Conservation (phyloP, 1,140 invertebrate species). For the Hycleus phaleratus region DNA sequence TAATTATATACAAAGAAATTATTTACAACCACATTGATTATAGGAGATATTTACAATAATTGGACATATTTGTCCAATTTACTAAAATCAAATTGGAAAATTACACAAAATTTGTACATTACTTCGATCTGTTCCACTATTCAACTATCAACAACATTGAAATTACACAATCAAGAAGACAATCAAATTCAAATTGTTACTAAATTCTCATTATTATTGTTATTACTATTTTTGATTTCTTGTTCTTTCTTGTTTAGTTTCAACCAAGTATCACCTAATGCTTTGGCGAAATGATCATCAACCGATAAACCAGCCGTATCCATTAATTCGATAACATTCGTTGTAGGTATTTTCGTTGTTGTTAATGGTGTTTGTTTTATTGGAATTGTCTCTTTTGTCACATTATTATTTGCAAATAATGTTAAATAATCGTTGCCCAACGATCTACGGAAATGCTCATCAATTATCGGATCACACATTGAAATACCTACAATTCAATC, state of each 20-base stretch:
- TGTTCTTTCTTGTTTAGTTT: conserved; percentile 52
- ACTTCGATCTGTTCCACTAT: conserved; percentile 3
- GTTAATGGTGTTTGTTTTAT: conserved; percentile 34
- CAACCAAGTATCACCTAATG: conserved; percentile 87
- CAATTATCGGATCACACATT: conserved; percentile 82
- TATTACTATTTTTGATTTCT: conserved; percentile 24
- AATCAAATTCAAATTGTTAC: conserved; percentile 13
- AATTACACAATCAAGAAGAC: not conserved
- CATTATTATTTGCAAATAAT: conserved; percentile 50
- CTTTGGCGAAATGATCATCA: conserved; percentile 95
- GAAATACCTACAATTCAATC: conserved; percentile 48
- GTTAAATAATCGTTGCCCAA: conserved; percentile 82
- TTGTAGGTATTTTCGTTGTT: conserved; percentile 31
- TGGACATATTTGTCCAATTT: not conserved
- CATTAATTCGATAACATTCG: conserved; percentile 35
- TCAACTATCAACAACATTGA: not conserved
- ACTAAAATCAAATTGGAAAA: not conserved
- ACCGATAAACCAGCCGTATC: conserved; percentile 47
- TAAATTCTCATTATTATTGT: conserved; percentile 25
- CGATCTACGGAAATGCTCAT: conserved; percentile 91
- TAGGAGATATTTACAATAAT: not conserved
- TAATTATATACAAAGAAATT: not conserved
- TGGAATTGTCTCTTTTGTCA: conserved; percentile 46
- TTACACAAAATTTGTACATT: conserved; percentile 9
- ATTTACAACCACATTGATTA: not conserved